A percentile compares a stretch with the other conserved stretches of the same genome.
Conservation (phyloP, 2,113 vertebrate genomes). For the Urocolius indicus region DNA sequence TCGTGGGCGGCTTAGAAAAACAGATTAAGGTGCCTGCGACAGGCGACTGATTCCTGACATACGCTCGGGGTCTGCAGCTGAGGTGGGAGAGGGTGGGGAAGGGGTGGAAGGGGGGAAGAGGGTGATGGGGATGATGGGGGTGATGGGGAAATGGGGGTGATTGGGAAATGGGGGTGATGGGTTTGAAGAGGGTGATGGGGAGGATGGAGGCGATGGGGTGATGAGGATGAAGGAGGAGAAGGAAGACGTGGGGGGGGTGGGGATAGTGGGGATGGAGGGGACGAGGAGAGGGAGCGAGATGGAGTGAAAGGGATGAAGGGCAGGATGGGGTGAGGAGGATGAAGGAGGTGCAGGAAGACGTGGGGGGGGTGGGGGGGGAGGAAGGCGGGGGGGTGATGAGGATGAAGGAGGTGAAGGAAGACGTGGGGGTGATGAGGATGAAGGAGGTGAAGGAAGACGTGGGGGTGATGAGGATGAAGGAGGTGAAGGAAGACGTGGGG, state of each 20-base stretch:
- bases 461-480: background rate
- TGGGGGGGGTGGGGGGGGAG: background rate
- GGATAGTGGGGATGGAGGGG: background rate
- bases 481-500: too few relatives aligned
- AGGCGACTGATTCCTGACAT: conserved; percentile 92
- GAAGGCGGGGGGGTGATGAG: background rate
- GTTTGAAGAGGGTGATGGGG: background rate
- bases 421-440: background rate
- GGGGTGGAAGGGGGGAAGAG: too few relatives aligned
- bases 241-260: too few relatives aligned
- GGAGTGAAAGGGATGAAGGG: too few relatives aligned
- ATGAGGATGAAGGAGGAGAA: background rate
- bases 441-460: background rate
- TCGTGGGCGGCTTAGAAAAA: conserved; percentile 97
- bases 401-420: background rate
- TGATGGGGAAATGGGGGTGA: background rate
- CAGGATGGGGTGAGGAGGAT: background rate
- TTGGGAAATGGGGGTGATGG: background rate
- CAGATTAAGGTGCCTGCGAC: conserved; percentile 90
- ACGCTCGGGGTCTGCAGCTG: conserved; percentile 84
- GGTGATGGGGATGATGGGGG: background rate
- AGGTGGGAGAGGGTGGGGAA: background rate
- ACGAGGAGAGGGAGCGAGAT: background rate
- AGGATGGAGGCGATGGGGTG: too few relatives aligned
- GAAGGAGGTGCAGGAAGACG: background rate